Evolutionary conservation across 1,140 invertebrate species (phyloP).

Genomic region (Drosophila ercepeae): DNA sequence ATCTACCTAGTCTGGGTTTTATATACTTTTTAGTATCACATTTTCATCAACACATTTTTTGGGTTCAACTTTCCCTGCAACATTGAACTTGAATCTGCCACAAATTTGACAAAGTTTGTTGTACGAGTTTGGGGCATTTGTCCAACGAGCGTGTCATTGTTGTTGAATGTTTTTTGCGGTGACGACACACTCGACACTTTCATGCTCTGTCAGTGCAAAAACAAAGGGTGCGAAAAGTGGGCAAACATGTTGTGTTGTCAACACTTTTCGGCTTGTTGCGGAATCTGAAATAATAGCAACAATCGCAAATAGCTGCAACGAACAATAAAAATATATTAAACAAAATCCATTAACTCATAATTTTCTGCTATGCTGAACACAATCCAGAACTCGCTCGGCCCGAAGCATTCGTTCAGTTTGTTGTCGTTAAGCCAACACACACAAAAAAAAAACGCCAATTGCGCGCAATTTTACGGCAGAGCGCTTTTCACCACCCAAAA

Average conservation of each 20-base stretch:
- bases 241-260: constrained; percentile 56
- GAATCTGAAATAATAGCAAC: constrained; percentile 57
- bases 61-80: constrained; percentile 16
- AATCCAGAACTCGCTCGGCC: constrained; percentile 45
- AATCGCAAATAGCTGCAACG: constrained; percentile 5
- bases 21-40: not conserved
- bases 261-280: constrained; percentile 57
- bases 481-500: constrained; percentile 60
- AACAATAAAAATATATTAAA: constrained; percentile 44
- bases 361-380: constrained; percentile 77
- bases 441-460: constrained; percentile 66
- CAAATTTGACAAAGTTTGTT: not conserved
- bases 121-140: constrained; percentile 33
- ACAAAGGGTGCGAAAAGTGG: constrained; percentile 6
- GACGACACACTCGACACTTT: constrained; percentile 64
- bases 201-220: constrained; percentile 67
- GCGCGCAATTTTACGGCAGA: constrained; percentile 79
- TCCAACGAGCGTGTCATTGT: constrained; percentile 49
- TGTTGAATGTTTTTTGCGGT: constrained; percentile 32
- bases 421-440: constrained; percentile 63
- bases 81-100: constrained; percentile 61
- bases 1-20: constrained; percentile 3
- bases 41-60: not conserved
- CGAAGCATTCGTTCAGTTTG: constrained; percentile 74
- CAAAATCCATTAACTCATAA: constrained; percentile 82